These are phyloP conservation scores for Iselma pallidipennis DNA, from an alignment of 2,888 invertebrate genomes.

Conservation along the genomic window DNA sequence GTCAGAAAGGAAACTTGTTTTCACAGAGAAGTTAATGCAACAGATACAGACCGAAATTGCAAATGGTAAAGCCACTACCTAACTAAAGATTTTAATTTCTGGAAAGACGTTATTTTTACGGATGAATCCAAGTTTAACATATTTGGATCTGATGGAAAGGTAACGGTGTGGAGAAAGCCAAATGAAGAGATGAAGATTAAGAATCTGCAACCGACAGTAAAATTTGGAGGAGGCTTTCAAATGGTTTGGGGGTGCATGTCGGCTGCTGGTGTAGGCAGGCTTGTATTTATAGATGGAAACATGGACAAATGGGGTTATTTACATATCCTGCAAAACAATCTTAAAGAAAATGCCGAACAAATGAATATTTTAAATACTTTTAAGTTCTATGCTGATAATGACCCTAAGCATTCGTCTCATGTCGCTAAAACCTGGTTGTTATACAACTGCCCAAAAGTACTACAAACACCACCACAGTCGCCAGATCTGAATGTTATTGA, in stretches of 20 bases:
- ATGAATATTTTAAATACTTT: neutral
- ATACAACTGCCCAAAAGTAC: too few relatives aligned
- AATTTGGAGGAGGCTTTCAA: slow-evolving; percentile 36
- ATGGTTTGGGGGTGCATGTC: slow-evolving; percentile 32
- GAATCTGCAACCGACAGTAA: slow-evolving; percentile 30
- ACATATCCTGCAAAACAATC: too few relatives aligned
- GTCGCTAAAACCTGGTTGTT: too few relatives aligned
- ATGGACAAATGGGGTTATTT: neutral
- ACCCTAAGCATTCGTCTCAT: too few relatives aligned
- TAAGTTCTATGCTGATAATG: too few relatives aligned
- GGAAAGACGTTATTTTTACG: neutral
- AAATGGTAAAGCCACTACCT: too few relatives aligned
- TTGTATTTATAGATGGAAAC: neutral
- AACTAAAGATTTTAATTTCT: neutral
- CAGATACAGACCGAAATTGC: too few relatives aligned
- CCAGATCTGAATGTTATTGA: too few relatives aligned
- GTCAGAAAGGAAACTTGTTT: too few relatives aligned
- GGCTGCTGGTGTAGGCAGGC: neutral
- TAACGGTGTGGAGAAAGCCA: slow-evolving; percentile 27
- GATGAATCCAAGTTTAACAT: neutral
- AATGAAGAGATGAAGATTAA: slow-evolving; percentile 26
- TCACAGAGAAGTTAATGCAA: too few relatives aligned
- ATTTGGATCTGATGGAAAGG: slow-evolving; percentile 10
- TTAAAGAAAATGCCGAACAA: too few relatives aligned
- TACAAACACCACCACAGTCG: too few relatives aligned